Percentiles rank a stretch among this genome's conserved stretches.
These are phyloP conservation scores for Acrocephalus arundinaceus DNA, from an alignment of 2,113 vertebrate genomes.

Conservation along the genomic window DNA sequence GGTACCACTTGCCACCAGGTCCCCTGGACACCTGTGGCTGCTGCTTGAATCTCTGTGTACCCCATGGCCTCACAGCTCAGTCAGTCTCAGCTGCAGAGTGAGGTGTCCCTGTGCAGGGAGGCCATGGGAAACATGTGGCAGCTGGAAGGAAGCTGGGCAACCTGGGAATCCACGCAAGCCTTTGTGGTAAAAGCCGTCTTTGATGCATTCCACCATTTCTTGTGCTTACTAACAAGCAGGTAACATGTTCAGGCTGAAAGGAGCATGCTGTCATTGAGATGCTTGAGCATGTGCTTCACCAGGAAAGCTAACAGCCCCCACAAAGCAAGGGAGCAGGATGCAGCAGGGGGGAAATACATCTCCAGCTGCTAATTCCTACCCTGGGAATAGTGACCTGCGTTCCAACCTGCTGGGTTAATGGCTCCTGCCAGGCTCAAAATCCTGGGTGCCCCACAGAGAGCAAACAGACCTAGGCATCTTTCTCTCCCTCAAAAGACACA, in stretches of 20 bases:
- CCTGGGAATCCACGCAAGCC: not conserved
- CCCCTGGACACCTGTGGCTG: not conserved
- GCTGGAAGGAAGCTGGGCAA: not conserved
- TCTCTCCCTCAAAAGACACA: not conserved
- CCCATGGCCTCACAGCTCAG: not conserved
- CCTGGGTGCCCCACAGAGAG: not conserved
- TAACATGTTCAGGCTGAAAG: not conserved
- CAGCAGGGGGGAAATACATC: not conserved
- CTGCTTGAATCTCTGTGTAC: not conserved
- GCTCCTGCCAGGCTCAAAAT: not conserved
- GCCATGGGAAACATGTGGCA: accelerated
- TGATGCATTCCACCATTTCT: not conserved
- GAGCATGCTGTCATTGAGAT: not conserved
- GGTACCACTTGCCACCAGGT: not conserved
- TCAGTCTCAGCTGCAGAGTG: accelerated
- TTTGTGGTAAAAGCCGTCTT: not conserved
- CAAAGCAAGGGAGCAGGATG: not conserved
- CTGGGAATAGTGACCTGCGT: too few species aligned
- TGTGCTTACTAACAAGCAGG: slow-evolving; percentile 5
- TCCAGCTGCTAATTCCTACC: not conserved
- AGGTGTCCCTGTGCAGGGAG: not conserved
- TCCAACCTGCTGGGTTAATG: not conserved
- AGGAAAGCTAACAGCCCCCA: not conserved
- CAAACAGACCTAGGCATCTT: not conserved
- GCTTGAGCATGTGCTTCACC: slow-evolving; percentile 13